Evolutionary conservation across 2,797 vertebrate genomes (phyloP), one percentile per base, ranked within the genome.

Genomic region (Agapornis canus): DNA sequence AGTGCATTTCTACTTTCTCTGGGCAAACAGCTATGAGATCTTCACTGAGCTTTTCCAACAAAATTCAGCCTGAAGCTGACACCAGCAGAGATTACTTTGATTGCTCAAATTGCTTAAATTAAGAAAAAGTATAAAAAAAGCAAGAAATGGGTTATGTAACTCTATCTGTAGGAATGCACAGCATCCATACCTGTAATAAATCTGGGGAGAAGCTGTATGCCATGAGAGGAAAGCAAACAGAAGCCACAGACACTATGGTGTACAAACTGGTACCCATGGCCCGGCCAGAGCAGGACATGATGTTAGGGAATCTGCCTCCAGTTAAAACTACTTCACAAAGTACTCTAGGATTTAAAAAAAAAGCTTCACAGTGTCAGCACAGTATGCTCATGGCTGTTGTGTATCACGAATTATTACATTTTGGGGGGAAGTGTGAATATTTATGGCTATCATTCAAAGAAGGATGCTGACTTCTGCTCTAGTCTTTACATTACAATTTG

Each of bases 241-340:
- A 15, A 71, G 68, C 27, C 51, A 2, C 0, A 8, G 76, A 10
- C n/a, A 10, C 18, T 6, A 3, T 0, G 0, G 0, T 6, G 48
- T 31, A 54, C 18, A 59, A 21, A 18, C 20, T 14, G 52, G 39
- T 27, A 43, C 15, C 39, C 13, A 3, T 0, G 8, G 35, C 10
- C n/a, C 60, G 13, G 45, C 12, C 9, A 6, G 7, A 5, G 6
- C 1, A 6, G 45, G 66, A 69, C 6, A 3, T 1, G 19, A 27
- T 1, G 2, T 5, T 31, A 18, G 22, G 21, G 11, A 9, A 42
- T 31, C 42, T 54, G 52, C 32, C 61, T 8, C 0, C 0, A 49
- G 25, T 17, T 6, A 61, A 56, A 71, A 39, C 10, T 1, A 4
- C 21, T 25, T 27, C 70, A 52, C 22, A 72, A 60, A 82, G 31